Evolutionary conservation across 2,888 invertebrate genomes (phyloP), one percentile per base, ranked within the genome.

Genomic region (Drosophila infuscata): DNA sequence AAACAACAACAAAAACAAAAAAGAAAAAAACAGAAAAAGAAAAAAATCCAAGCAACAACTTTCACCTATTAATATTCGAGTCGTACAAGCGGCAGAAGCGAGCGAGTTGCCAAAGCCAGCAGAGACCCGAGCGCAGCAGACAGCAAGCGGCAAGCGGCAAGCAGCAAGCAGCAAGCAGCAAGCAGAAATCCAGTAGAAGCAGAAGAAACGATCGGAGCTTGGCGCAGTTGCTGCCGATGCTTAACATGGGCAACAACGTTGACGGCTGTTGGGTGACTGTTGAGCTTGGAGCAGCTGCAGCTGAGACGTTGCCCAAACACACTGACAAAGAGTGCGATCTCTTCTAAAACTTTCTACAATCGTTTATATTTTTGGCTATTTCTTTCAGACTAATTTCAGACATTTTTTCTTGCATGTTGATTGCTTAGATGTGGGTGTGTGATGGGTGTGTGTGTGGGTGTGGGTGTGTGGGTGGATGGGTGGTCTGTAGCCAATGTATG

Each of bases 1-100:
- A 35, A 65, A 56, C 56, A 53, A 53, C 52, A 25, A 51, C 56
- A 53, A 53, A 53, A 25, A 51, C 65, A 70, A 2, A 25, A 51
- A 67, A 70, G 20, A 25, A 25, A 25, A 25, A 25, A 25, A 25
- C 20, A 57, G 57, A 49, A 71, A 69, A 68, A 70, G 51, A 66
- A 75, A 66, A 79, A 74, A 69, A 76, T 78, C 64, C 83, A 84
- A 88, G 85, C 88, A 88, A 92, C 91, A 92, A 92, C 92, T 92
- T 92, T 92, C 92, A 92, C 92, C 92, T 91, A 92, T 92, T 92
- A 92, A 92, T 92, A 92, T 92, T 91, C 92, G 91, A 88, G 84
- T 87, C 91, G 91, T 82, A 89, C 78, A 66, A 76, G 65, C 73
- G 75, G 75, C 89, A 89, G 83, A 79, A 83, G 88, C 78, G 59